Evolutionary conservation across 92 coral and sea anemone species (phyloP), one percentile per base, ranked within the genome.

Genomic region (Siderastrea siderea): DNA sequence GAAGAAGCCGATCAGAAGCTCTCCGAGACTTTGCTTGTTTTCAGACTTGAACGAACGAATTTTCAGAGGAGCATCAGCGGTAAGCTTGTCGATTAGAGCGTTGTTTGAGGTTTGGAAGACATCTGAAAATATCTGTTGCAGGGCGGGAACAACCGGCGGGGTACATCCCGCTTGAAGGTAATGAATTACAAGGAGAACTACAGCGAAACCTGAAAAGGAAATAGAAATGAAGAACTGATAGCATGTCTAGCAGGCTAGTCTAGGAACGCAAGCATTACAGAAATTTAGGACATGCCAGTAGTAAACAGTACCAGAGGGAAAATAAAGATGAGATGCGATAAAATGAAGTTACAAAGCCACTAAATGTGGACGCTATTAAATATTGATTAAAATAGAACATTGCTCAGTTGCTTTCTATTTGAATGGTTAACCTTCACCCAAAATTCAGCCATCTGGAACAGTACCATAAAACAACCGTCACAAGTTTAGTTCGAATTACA

Each of bases 1-100:
- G 58, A 95, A 95, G 75, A 95, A 95, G 4, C 98, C 98, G 16
- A 93, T 68, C 6, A 95, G 73, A 57, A 95, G 92, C 73, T 93
- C 96, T 10, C 98, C 98, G 17, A 95, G 94, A 47, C 82, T 85
- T 55, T 93, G 92, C 38, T 19, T 77, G 81, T 95, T 95, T 17
- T 51, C 54, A 11, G 96, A 91, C 66, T 64, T 93, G 71, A 84
- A 55, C 5, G 84, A 53, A 50, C 61, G 89, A 47, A 85, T 63
- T 63, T 67, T 47, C n/a, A 46, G 19, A 43, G 89, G 89, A 50
- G 54, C 6, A 13, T 65, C 77, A 64, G 75, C 53, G 12, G 75
- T 57, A 6, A 85, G 83, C 66, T 75, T 72, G 65, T 84, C 75
- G 16, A 84, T 84, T 15, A 75, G 16, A 15, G 1, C 55, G 47